These are phyloP conservation scores for Spodoptera littoralis DNA, from an alignment of 2,888 invertebrate genomes.

Conservation along the genomic window DNA sequence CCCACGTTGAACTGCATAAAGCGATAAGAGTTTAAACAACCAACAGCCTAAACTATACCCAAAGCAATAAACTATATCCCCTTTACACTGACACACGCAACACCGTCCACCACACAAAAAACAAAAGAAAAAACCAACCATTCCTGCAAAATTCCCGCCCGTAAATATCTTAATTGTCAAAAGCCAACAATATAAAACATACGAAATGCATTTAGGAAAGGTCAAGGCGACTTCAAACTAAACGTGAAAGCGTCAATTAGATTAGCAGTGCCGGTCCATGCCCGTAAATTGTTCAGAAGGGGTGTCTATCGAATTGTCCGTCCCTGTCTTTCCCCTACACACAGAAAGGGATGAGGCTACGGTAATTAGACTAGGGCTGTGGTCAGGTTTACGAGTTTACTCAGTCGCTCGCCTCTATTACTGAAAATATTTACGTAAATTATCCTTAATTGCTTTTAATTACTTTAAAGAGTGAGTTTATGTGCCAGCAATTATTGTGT, in stretches of 20 bases:
- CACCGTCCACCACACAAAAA: conserved; percentile 8
- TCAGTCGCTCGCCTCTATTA: conserved; percentile 42
- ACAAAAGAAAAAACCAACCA: conserved; percentile 26
- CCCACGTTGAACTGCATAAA: no score
- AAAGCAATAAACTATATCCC: no score
- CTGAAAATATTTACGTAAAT: conserved; percentile 61
- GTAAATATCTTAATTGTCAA: conserved; percentile 53
- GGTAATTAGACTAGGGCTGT: conserved; percentile 73
- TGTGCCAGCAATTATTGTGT: not conserved
- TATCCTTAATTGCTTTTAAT: conserved; percentile 65
- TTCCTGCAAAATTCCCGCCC: conserved; percentile 21
- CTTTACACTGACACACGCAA: not conserved
- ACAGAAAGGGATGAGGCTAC: conserved; percentile 66
- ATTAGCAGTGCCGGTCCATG: conserved; percentile 78
- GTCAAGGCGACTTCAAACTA: conserved; percentile 81
- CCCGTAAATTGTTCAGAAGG: conserved; percentile 80
- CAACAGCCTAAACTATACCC: no score
- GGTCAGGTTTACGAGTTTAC: conserved; percentile 71
- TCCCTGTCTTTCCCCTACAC: conserved; percentile 60
- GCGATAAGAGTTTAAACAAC: no score
- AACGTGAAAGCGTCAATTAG: conserved; percentile 85
- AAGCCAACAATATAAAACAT: conserved; percentile 63
- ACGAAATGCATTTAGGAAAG: conserved; percentile 84
- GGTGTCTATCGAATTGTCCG: conserved; percentile 68
- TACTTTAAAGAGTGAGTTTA: conserved; percentile 42